Base-by-base conservation (phyloP, 2,113 vertebrate genomes). In the Dipodomys ordii region DNA sequence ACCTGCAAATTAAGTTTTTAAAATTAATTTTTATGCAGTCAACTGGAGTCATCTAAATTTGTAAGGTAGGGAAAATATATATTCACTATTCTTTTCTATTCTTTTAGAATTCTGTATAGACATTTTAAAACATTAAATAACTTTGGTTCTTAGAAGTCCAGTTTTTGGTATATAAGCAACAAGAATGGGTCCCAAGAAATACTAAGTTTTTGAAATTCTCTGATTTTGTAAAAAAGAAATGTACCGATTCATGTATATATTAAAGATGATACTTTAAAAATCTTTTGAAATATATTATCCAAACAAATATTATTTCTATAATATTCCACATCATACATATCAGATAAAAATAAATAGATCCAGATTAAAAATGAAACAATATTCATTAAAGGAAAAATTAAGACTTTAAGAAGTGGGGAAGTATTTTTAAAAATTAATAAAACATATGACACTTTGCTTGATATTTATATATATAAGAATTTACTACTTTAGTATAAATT, bases 1-100 rank as follows among this genome's bases (percentile, higher is more conserved):
- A 98, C 95, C 95, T 98, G 94, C 98, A 96, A 92, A 97, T 95
- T 94, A 97, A 98, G 94, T 97, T 95, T 98, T 95, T 93, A 97
- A 97, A 98, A 96, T 96, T 97, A 91, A 93, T 73, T 57, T 93
- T 30, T 83, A 94, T 94, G 72, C 83, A 60, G n/a, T 82, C 53
- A 95, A 71, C 84, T 95, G 65, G 27, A 93, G 95, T 95, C 90
- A 22, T 62, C 80, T 93, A 84, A 91, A 67, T 62, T n/a, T 49
- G 5, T 39, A 60, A 96, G 65, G 22, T 30, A 81, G 62, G 95
- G 71, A 68, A 81, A 28, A 73, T 27, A 72, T 12, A 12, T 28
- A 72, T 62, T 46, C 96, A 74, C 16, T 69, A 30, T 72, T 25
- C 30, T 87, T 91, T 87, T 69, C 16, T 69, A 30, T 72, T 25